Evolutionary conservation across 2,797 vertebrate species (phyloP), one percentile per base, ranked within the genome.

Genomic region (Arctocebus calabarensis): DNA sequence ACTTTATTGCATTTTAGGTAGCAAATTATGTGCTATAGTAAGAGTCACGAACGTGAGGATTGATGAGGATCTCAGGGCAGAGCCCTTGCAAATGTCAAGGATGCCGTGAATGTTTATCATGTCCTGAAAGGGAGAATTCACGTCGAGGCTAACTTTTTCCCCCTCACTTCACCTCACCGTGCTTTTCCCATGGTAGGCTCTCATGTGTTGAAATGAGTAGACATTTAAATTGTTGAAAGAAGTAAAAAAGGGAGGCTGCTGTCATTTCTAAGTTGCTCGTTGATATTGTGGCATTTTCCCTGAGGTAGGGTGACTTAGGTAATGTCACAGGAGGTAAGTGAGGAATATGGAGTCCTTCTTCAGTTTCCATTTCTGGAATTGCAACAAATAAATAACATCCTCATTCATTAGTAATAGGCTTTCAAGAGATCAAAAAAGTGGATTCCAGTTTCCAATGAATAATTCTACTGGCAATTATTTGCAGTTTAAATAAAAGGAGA

Each of bases 371-470:
- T 96, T 96, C 88, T 77, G 64, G 43, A 93, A 81, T 48, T 89
- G 57, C 88, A 95, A 92, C 93, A 97, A 97, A 97, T 96, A 96
- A 96, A 96, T 96, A 94, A 93, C 88, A 94, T 78, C 83, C 84
- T 96, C 93, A 95, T 97, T 97, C 90, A 96, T 97, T 96, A 97
- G 93, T 95, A 97, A 97, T 92, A 93, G 74, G n/a, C 93, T 97
- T 97, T 97, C 88, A 74, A 88, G 90, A 94, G 88, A 97, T 98
- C 94, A 97, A 96, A 97, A 97, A 92, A 92, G 88, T 92, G 85
- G 91, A 95, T 97, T 97, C 89, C 85, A 94, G 75, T 96, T 97
- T 97, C 93, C 82, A 93, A 70, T 96, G 97, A 98, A 96, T 97
- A 97, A 97, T 97, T 97, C 94, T 82, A 82, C 91, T 85, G 71